Conservation (phyloP, 2,113 vertebrate genomes). For the Perca schrenkii region DNA sequence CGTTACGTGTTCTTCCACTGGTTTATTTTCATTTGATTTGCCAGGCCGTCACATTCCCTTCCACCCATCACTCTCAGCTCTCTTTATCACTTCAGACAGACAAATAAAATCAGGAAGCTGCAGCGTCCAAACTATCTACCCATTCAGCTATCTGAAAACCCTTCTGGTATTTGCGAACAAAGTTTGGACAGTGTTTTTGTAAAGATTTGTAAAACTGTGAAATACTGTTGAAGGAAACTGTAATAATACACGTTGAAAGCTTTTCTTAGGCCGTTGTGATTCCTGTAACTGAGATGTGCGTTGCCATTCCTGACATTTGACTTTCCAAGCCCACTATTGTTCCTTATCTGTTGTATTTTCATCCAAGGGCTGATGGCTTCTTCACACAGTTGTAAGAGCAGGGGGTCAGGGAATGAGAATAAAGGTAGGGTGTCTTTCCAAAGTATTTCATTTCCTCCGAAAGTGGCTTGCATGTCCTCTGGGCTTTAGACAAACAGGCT, state of each 20-base stretch:
- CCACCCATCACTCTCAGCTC: conserved; percentile 69
- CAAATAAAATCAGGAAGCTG: conserved; percentile 71
- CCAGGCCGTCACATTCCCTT: conserved; percentile 79
- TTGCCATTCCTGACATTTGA: conserved; percentile 34
- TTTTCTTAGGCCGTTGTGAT: not conserved
- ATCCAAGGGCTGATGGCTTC: not conserved
- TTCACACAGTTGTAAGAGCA: conserved; percentile 35
- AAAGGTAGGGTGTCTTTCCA: conserved; percentile 16
- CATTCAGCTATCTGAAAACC: conserved; percentile 42
- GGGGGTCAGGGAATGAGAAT: not conserved
- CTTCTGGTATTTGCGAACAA: conserved; percentile 44
- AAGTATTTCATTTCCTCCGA: conserved; percentile 58
- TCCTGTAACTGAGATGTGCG: conserved; percentile 12
- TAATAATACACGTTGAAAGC: not conserved
- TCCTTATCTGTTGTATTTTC: not conserved
- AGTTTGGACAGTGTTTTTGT: conserved; percentile 17
- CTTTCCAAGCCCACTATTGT: conserved; percentile 13
- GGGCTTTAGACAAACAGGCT: conserved; percentile 42
- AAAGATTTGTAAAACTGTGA: not conserved
- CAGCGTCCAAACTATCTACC: conserved; percentile 39
- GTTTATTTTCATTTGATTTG: conserved; percentile 50
- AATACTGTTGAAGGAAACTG: not conserved
- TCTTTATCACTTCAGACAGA: conserved; percentile 65
- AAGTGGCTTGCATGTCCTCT: conserved; percentile 20
- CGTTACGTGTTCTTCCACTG: conserved; percentile 22